phyloP scores from a whole-genome alignment of 2,113 vertebrate genomes.

The Hydrolagus affinis region DNA sequence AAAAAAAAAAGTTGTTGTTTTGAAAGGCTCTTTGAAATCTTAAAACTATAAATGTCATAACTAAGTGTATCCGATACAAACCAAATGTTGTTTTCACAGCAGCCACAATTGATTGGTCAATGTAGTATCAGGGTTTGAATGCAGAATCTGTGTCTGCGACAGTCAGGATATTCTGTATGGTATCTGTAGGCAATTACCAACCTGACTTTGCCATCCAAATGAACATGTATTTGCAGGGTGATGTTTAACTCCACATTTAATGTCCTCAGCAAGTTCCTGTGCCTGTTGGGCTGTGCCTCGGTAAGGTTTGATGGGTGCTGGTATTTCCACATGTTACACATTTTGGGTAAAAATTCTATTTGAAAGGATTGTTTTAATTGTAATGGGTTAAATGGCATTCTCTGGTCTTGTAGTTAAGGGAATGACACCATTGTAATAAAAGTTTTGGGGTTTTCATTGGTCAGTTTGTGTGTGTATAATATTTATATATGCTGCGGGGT shows the following conservation, averaged over 20 bases:
- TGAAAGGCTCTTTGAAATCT: not conserved
- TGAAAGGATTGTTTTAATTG: too few relatives aligned
- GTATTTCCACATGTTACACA: too few relatives aligned
- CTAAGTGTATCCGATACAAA: not conserved
- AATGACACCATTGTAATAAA: too few relatives aligned
- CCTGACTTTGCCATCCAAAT: not conserved
- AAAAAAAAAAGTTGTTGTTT: not conserved
- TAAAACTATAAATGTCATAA: not conserved
- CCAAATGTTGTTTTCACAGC: not conserved
- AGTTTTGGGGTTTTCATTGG: too few relatives aligned
- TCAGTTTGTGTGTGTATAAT: too few relatives aligned
- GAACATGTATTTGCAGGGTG: not conserved
- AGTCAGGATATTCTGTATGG: not conserved
- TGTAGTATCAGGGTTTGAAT: not conserved
- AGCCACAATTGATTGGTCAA: not conserved
- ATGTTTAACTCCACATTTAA: not conserved
- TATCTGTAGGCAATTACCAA: not conserved
- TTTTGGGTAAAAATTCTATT: too few relatives aligned
- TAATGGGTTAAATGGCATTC: too few relatives aligned
- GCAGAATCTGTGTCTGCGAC: not conserved
- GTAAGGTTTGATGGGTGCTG: too few relatives aligned
- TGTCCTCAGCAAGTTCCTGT: not conserved
- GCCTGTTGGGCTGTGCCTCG: not conserved
- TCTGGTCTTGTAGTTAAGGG: too few relatives aligned
- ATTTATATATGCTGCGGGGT: too few relatives aligned